Base-by-base conservation (phyloP, 2,113 vertebrate species). In the Todiramphus saurophagus region DNA sequence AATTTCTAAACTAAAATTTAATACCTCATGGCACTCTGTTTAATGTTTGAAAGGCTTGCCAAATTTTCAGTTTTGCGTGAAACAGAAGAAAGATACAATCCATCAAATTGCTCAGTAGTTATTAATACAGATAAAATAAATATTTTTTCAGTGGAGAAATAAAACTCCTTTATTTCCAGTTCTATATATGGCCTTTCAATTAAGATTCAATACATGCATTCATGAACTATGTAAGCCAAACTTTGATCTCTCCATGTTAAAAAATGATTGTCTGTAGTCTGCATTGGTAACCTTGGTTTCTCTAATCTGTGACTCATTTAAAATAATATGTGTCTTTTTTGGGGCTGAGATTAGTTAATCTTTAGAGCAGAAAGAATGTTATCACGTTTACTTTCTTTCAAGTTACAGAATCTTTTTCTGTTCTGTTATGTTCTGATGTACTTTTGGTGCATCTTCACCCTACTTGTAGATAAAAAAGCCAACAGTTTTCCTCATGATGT, bases 251-350 rank as follows among this genome's bases (percentile, higher is more conserved):
- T 39, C 63, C 55, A 39, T 83, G 78, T 93, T 94, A 93, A 89
- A 93, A 91, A 85, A 60, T 37, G 11, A 41, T 90, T 58, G 17
- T 79, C 44, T 79, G 35, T 67, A 70, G 68, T 56, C 59, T 78
- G 21, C 74, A 43, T 85, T 95, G 48, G 67, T 69, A 89, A 91
- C 50, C 28, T 50, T 79, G 8, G 5, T 87, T 93, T 85, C 59
- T 84, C 89, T 95, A 94, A 96, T 95, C 81, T 95, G 95, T 97
- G 87, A 97, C 94, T 93, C 39, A 82, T 94, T 90, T 90, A 72
- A 86, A 95, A 90, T 68, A 69, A 90, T 88, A 79, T 18, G 31
- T 55, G 70, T 92, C 13, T 92, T 28, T 96, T 87, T 83, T 68
- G 35, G 60, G 82, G 31, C 62, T 76, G 8, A 83, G 43, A 88